phyloP scores from a whole-genome alignment of 2,797 vertebrate genomes.

The Platalea minor region DNA sequence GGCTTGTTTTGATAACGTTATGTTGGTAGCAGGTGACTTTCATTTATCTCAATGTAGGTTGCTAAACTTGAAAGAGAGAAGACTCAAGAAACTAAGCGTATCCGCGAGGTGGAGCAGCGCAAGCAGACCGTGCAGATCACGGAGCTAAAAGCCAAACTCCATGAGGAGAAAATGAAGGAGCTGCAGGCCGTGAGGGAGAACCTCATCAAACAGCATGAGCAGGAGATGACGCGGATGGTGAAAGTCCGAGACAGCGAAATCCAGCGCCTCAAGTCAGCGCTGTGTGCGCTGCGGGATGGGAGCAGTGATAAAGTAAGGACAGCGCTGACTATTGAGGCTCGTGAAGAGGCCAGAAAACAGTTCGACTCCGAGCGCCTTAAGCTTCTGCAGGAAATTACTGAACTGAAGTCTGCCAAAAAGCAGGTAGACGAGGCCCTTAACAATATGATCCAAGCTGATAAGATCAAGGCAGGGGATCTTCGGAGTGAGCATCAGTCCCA shows the following conservation, averaged over 20 bases:
- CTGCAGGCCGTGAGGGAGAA: constrained; percentile 91
- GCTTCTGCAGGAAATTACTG: constrained; percentile 92
- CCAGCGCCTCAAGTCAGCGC: constrained; percentile 90
- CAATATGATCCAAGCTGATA: constrained; percentile 96
- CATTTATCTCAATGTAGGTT: constrained; percentile 77
- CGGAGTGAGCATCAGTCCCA: constrained; percentile 95
- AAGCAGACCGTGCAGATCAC: constrained; percentile 93
- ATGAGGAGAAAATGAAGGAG: constrained; percentile 97
- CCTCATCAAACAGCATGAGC: constrained; percentile 93
- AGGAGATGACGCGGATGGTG: constrained; percentile 89
- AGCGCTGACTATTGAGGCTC: constrained; percentile 90
- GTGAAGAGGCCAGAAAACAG: constrained; percentile 95
- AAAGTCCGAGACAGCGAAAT: constrained; percentile 96
- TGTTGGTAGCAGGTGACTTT: neutral
- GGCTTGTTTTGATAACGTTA: neutral
- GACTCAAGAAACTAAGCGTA: constrained; percentile 93
- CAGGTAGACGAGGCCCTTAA: constrained; percentile 95
- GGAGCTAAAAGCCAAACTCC: constrained; percentile 94
- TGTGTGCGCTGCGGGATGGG: constrained; percentile 90
- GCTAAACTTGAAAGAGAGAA: constrained; percentile 96
- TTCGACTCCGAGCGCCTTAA: constrained; percentile 96
- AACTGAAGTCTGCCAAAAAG: constrained; percentile 90
- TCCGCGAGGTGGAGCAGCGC: constrained; percentile 95
- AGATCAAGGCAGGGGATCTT: constrained; percentile 97
- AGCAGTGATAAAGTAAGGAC: constrained; percentile 96